Base-by-base conservation (phyloP, 2,888 invertebrate species). In the Chromoteleia sp. region DNA sequence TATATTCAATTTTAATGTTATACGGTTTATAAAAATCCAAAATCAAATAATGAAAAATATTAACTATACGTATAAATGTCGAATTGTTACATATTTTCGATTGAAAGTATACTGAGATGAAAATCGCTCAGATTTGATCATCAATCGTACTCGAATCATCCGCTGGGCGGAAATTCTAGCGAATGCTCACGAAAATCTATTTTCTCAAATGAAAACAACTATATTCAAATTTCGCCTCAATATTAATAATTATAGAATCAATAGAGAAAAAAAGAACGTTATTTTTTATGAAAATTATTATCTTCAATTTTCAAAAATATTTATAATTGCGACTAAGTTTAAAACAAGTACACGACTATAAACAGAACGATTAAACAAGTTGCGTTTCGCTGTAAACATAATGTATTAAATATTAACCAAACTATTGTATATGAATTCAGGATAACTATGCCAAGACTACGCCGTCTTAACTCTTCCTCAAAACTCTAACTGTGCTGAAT, bases 141-240 rank as follows among this genome's bases (percentile, higher is more conserved):
- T 54, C 45, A 73, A 74, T 63, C 63, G 36, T 56, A 74, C 43
- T 65, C 12, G 21, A 63, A 45, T 50, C 50, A 58, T 67, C 75
- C 75, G 67, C 67, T 67, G 58, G 48, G 65, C 58, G 75, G 75
- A 58, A 65, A n/a, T 65, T 59, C 58, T 58, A 36, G 48, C 43
- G 39, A 75, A 58, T 67, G 75, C 75, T 76, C 75, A 67, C 10
- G 33, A 59, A 52, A 76, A 41, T 52, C 52, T 67, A 59, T 76
- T 76, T 76, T 76, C 75, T 67, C 75, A 67, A 48, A 12, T n/a
- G 17, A 63, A 61, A 58, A 59, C n/a, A 2, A 59, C 5, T 70
- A 68, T 45, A 30, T 33, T 59, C 25, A 25, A 59, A 58, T 59
- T 36, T 59, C 14, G 25, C 21, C 70, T 56, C 17, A 14, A 65